phyloP scores from a whole-genome alignment of 2,888 invertebrate species.

The Brenthis hecate region DNA sequence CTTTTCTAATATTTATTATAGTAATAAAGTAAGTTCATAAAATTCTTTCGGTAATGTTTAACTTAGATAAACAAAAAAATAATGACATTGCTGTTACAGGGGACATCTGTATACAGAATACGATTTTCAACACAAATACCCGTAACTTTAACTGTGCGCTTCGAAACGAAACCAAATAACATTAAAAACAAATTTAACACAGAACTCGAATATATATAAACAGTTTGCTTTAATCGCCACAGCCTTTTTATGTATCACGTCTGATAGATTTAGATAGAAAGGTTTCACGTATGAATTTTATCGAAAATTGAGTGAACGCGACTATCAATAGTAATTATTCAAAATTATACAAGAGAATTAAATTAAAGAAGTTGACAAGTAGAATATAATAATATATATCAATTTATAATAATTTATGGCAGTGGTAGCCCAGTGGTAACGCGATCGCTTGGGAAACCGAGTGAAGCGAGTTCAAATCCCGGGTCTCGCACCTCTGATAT shows the following conservation, averaged over 20 bases:
- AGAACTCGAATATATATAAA: constrained; percentile 22
- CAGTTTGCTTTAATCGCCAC: constrained; percentile 17
- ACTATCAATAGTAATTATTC: no score
- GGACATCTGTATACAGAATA: constrained; percentile 13
- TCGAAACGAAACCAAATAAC: constrained; percentile 34
- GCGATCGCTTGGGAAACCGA: no score
- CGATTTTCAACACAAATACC: constrained; percentile 18
- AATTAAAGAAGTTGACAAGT: no score
- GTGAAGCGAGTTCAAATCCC: no score
- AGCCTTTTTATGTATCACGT: background rate
- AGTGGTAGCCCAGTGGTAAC: no score
- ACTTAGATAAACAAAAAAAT: constrained; percentile 13
- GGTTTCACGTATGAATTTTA: background rate
- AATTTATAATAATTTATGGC: no score
- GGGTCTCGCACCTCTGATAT: no score
- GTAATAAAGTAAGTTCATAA: background rate
- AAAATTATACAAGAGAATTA: no score
- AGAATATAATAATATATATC: no score
- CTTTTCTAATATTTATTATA: background rate
- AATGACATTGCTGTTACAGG: constrained; percentile 12
- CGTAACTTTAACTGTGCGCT: constrained; percentile 30
- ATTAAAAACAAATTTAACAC: constrained; percentile 41
- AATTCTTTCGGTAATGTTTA: background rate
- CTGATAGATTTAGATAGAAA: background rate
- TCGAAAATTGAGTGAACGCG: no score